Evolutionary conservation across 2,797 vertebrate genomes (phyloP).

Genomic region (Amblyraja radiata): DNA sequence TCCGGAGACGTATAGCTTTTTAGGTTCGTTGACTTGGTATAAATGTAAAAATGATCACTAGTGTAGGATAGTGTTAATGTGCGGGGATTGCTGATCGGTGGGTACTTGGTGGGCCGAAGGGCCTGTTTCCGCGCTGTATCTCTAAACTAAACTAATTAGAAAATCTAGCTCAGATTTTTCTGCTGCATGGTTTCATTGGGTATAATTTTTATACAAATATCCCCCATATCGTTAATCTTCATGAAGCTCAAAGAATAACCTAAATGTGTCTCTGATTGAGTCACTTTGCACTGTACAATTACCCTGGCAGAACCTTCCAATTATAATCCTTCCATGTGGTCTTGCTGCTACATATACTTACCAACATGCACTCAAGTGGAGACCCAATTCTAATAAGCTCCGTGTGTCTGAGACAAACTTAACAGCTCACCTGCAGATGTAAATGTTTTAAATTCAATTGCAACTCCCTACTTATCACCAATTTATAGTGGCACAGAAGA

Average conservation of each 20-base stretch:
- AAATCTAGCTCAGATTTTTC: not conserved
- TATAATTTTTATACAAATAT: not conserved
- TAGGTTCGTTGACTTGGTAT: too few relatives aligned
- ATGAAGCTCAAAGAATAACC: not conserved
- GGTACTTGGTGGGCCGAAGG: too few relatives aligned
- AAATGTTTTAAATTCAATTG: not conserved
- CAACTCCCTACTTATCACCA: not conserved
- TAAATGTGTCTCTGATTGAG: conserved; percentile 7
- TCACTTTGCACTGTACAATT: not conserved
- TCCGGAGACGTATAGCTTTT: too few relatives aligned
- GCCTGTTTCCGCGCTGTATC: too few relatives aligned
- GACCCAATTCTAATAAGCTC: not conserved
- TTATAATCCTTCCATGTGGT: not conserved
- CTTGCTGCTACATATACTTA: not conserved
- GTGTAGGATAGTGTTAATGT: too few relatives aligned
- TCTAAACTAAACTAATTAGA: too few relatives aligned
- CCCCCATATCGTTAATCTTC: not conserved
- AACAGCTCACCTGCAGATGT: not conserved
- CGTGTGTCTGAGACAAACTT: not conserved
- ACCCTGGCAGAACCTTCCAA: not conserved
- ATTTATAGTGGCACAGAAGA: too few relatives aligned
- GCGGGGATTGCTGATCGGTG: too few relatives aligned
- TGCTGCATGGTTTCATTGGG: not conserved
- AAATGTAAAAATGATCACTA: too few relatives aligned
- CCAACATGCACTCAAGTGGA: too few relatives aligned